These are phyloP conservation scores for Dasypogon diadema DNA, from an alignment of 2,888 invertebrate species.

Conservation along the genomic window DNA sequence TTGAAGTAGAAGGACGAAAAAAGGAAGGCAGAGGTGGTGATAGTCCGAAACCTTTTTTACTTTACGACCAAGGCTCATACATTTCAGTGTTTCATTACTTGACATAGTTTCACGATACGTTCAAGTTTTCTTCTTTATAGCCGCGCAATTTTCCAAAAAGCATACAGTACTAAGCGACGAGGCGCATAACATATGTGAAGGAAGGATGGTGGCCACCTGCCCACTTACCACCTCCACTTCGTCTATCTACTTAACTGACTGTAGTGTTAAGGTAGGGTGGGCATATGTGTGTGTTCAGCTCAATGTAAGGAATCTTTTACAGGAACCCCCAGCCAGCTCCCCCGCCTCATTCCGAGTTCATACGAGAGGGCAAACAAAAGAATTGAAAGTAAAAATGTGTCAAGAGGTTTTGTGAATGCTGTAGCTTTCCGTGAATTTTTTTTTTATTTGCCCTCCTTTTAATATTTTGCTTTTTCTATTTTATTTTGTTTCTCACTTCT, in stretches of 20 bases:
- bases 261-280: no score
- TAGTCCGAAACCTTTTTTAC: neutral
- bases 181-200: neutral
- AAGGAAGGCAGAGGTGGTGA: no score
- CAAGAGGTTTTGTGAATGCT: slow-evolving; percentile 42
- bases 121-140: slow-evolving; percentile 46
- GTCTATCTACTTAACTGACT: no score
- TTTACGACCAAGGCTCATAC: slow-evolving; percentile 12
- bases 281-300: neutral
- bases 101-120: slow-evolving; percentile 43
- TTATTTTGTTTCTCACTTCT: slow-evolving; percentile 22
- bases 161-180: neutral
- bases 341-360: slow-evolving; percentile 32
- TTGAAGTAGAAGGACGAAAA: neutral
- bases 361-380: slow-evolving; percentile 43
- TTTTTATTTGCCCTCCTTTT: slow-evolving; percentile 38
- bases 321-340: slow-evolving; percentile 12
- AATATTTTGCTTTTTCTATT: slow-evolving; percentile 25
- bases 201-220: neutral
- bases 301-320: neutral
- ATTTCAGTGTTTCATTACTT: slow-evolving; percentile 44
- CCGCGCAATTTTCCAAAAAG: slow-evolving; percentile 46
- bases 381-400: slow-evolving; percentile 50
- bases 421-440: slow-evolving; percentile 12
- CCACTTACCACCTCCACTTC: no score